Base-by-base conservation (phyloP, 2,113 vertebrate genomes). In the Gulo gulo region DNA sequence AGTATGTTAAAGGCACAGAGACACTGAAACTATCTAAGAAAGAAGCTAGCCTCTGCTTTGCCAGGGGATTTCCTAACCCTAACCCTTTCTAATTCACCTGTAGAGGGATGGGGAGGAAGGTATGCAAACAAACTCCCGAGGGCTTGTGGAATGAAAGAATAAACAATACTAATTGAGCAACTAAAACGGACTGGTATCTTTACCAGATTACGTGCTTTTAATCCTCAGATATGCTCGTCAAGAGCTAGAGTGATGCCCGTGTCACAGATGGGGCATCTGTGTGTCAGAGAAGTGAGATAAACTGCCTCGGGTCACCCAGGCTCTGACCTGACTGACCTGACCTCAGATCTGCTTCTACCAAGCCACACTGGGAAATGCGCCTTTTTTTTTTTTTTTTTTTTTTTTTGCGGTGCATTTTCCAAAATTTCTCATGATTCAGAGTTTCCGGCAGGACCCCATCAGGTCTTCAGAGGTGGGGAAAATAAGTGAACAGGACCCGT, bases 21-120 rank as follows among this genome's bases (percentile, higher is more conserved):
- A 95, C 63, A n/a, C 84, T 92, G 91, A 97, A 96, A 55, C 50
- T 31, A n/a, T 59, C 78, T 91, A 82, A 45, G 73, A 63, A 97
- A 80, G 74, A 95, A 97, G 83, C 55, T 82, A 36, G 93, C 84
- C 76, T 86, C 39, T 10, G 36, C 45, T 50, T 55, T 74, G 83
- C 86, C 81, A 96, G 81, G 34, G n/a, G 57, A 63, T 39, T 83
- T 92, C 14, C 47, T 94, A 97, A 95, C 59, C 26, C 29, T 47
- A 81, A 36, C 7, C 23, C 71, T 50, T 23, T 97, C 81, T 47
- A 93, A 82, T 15, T 42, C 55, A 84, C 20, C 1, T 73, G 31
- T 63, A 95, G 65, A 81, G 42, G 7, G 73, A 52, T 3, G 39
- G 21, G 23, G 20, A 88, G 26, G 29, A 91, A 91, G 50, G 29